A percentile compares a stretch with the other conserved stretches of the same genome.
phyloP scores from a whole-genome alignment of 1,140 invertebrate genomes.

The Saccostrea glomerata region DNA sequence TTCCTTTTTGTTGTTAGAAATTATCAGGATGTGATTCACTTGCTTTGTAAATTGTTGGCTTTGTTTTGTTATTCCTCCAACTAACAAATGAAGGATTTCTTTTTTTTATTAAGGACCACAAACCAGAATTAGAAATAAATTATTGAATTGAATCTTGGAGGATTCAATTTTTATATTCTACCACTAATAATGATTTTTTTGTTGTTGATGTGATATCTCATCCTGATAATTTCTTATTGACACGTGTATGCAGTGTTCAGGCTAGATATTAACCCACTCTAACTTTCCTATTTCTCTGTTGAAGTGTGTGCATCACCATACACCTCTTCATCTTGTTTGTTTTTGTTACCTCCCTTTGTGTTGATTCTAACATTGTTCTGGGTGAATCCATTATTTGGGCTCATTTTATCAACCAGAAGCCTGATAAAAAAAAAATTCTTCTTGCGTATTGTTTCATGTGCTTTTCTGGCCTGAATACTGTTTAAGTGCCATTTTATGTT shows the following conservation, averaged over 20 bases:
- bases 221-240: neutral
- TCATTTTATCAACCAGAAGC: conserved; percentile 30
- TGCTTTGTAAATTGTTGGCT: too few relatives aligned
- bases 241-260: conserved; percentile 29
- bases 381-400: neutral
- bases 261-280: conserved; percentile 32
- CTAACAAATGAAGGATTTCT: neutral
- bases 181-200: too few relatives aligned
- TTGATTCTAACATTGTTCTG: neutral
- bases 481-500: neutral
- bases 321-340: conserved; percentile 10
- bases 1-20: neutral
- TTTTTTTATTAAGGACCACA: neutral
- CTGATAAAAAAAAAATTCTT: neutral
- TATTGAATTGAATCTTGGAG: too few relatives aligned
- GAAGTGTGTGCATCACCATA: neutral
- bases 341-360: neutral
- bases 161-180: too few relatives aligned
- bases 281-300: conserved; percentile 4
- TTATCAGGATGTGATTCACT: conserved; percentile 1
- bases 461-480: conserved; percentile 30
- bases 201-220: neutral
- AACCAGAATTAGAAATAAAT: neutral
- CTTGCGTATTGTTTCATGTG: neutral
- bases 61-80: neutral